A percentile compares a stretch with the other conserved stretches of the same genome.
Conservation (phyloP, 2,888 invertebrate species). For the Meandrusa payeni region DNA sequence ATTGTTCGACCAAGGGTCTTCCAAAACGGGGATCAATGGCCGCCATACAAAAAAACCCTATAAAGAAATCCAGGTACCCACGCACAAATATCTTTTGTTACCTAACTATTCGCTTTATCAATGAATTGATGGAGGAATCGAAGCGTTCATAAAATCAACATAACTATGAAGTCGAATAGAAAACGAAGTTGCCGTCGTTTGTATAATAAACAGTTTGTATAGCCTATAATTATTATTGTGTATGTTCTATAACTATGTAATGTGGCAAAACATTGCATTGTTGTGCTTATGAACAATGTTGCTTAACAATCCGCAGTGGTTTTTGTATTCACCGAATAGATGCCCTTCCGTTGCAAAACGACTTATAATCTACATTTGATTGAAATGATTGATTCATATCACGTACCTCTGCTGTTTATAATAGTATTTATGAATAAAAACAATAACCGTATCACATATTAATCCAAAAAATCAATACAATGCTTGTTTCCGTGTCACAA, state of each 20-base stretch:
- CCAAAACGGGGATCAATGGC: conserved; percentile 68
- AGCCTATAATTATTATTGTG: neutral
- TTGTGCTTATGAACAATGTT: conserved; percentile 40
- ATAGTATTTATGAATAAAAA: neutral
- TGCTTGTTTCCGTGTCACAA: no score
- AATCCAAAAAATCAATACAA: neutral
- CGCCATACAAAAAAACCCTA: conserved; percentile 55
- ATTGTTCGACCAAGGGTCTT: conserved; percentile 74
- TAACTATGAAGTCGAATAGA: no score
- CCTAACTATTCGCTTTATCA: conserved; percentile 25
- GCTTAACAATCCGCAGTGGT: conserved; percentile 42
- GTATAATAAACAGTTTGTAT: no score
- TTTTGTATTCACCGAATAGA: conserved; percentile 25
- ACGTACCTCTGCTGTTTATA: neutral
- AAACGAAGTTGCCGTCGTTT: no score
- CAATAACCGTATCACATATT: no score
- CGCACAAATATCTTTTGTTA: conserved; percentile 41
- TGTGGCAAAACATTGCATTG: conserved; percentile 32
- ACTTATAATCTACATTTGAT: conserved; percentile 42
- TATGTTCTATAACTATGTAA: conserved; percentile 1
- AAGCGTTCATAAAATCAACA: neutral
- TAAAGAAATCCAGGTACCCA: conserved; percentile 67
- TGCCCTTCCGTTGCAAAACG: conserved; percentile 28
- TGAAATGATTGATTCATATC: conserved; percentile 49
- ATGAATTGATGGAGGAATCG: conserved; percentile 9